These are phyloP conservation scores for Cinclus mexicanus DNA, from an alignment of 2,113 vertebrate species.

Conservation along the genomic window DNA sequence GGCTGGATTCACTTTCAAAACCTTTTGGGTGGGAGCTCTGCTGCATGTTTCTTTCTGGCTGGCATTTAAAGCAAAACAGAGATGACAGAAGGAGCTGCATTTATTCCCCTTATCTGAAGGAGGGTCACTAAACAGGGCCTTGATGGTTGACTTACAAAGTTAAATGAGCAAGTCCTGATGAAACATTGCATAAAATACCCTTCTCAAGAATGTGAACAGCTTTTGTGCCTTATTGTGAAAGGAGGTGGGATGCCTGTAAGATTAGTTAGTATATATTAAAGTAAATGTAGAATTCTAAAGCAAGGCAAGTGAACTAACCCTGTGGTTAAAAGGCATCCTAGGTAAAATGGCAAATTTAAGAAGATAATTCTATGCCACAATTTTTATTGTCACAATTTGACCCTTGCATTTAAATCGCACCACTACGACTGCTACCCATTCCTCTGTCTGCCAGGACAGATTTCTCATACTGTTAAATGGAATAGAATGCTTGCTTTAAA, in stretches of 20 bases:
- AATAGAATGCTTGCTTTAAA: not conserved
- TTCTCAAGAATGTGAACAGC: not conserved
- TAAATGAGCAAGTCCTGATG: conserved; percentile 8
- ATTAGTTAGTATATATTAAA: not conserved
- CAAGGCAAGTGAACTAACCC: not conserved
- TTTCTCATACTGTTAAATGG: not conserved
- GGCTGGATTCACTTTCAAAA: conserved; percentile 42
- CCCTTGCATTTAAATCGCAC: not conserved
- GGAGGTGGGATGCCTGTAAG: not conserved
- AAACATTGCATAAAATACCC: not conserved
- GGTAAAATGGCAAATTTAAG: not conserved
- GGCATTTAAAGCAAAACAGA: conserved; percentile 41
- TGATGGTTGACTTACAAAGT: conserved; percentile 40
- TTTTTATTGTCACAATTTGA: not conserved
- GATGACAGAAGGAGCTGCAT: not conserved
- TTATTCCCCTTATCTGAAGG: conserved; percentile 36
- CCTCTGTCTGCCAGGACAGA: not conserved
- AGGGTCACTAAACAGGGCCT: conserved; percentile 1
- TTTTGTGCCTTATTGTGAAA: conserved; percentile 24
- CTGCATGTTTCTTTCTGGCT: conserved; percentile 37
- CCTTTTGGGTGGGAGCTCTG: conserved; percentile 38
- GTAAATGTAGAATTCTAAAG: not conserved
- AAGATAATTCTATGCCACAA: not conserved
- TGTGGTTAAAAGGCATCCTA: not conserved
- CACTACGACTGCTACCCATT: not conserved